Conservation (phyloP, 2,888 invertebrate species). For the Phlogophora meticulosa region DNA sequence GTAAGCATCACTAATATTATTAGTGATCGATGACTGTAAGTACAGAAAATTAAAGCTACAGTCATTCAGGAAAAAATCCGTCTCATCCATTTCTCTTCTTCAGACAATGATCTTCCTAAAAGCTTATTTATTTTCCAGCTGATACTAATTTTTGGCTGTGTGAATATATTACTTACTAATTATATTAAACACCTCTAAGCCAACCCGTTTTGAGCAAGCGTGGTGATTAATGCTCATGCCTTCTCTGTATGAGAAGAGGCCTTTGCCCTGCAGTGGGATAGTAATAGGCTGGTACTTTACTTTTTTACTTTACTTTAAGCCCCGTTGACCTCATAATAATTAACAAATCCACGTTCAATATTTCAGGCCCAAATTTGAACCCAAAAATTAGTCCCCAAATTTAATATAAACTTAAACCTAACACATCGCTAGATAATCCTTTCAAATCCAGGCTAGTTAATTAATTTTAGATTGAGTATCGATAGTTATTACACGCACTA, state of each 20-base stretch:
- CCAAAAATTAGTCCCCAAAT: conserved; percentile 30
- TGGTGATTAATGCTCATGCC: no score
- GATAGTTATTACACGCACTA: conserved; percentile 30
- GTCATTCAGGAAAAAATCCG: no score
- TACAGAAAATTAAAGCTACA: no score
- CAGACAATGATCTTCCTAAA: no score
- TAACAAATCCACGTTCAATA: conserved; percentile 23
- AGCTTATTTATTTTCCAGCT: neutral
- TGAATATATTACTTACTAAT: neutral
- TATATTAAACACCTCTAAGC: neutral
- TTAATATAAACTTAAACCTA: conserved; percentile 25
- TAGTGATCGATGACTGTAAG: no score
- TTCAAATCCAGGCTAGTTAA: conserved; percentile 43
- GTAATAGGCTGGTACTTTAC: no score
- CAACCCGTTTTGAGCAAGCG: no score
- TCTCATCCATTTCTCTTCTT: no score
- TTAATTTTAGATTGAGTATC: conserved; percentile 46
- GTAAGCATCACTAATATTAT: no score
- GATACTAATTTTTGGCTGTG: neutral
- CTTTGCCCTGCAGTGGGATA: no score
- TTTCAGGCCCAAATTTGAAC: neutral
- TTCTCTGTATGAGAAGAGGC: no score
- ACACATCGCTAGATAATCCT: conserved; percentile 43
- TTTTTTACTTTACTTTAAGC: no score
- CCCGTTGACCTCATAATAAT: neutral